A percentile compares a stretch with the other conserved stretches of the same genome.
Conservation (phyloP, 2,113 vertebrate genomes). For the Buteo buteo region DNA sequence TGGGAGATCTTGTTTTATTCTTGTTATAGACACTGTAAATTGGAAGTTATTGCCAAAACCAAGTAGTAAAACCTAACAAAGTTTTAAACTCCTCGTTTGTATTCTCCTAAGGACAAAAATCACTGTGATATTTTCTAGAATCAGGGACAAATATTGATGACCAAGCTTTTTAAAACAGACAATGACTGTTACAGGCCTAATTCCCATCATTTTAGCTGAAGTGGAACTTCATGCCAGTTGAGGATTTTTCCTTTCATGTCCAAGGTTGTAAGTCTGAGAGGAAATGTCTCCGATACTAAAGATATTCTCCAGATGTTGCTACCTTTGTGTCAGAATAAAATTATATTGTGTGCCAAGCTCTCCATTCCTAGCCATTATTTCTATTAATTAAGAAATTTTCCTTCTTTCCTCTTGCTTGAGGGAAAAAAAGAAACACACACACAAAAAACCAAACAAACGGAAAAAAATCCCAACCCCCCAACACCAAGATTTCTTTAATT, state of each 20-base stretch:
- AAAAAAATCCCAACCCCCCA: neutral
- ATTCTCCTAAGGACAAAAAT: neutral
- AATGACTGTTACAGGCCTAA: neutral
- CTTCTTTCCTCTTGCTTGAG: neutral
- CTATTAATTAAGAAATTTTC: neutral
- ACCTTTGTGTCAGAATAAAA: neutral
- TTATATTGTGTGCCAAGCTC: neutral
- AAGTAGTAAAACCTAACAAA: neutral
- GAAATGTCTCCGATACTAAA: neutral
- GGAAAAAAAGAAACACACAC: neutral
- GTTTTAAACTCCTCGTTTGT: neutral
- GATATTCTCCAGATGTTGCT: neutral
- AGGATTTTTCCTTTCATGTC: neutral
- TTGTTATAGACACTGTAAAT: neutral
- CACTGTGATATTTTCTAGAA: neutral
- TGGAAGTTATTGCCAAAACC: neutral
- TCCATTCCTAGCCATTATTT: neutral
- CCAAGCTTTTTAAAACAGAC: neutral
- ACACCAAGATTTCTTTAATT: neutral
- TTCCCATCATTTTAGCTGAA: neutral
- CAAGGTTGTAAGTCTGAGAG: neutral
- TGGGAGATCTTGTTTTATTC: neutral
- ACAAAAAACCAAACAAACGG: neutral
- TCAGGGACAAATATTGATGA: neutral
- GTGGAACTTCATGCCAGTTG: neutral